Evolutionary conservation across 1,140 invertebrate species (phyloP).

Genomic region (Trichomalopsis sarcophagae): DNA sequence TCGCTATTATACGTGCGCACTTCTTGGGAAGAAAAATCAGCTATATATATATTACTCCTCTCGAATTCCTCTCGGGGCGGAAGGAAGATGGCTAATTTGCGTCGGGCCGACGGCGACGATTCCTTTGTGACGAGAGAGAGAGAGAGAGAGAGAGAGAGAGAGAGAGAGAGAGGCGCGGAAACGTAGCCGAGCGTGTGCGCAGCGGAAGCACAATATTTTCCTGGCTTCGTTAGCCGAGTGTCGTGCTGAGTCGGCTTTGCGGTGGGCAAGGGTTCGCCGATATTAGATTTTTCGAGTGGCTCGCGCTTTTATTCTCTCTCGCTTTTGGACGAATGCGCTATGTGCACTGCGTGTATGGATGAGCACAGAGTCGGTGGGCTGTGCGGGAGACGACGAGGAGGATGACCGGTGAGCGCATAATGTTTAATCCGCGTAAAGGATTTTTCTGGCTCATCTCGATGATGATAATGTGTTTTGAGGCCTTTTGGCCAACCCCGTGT

Average conservation of each 20-base stretch:
- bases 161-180: neutral
- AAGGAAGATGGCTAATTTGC: neutral
- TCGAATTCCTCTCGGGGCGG: neutral
- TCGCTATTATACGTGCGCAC: neutral
- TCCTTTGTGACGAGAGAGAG: neutral
- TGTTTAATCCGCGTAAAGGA: conserved; percentile 28
- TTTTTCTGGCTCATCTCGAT: conserved; percentile 14
- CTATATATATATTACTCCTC: neutral
- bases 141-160: neutral
- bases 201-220: conserved; percentile 47
- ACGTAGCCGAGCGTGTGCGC: neutral
- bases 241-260: conserved; percentile 38
- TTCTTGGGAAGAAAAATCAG: neutral
- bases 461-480: too few species aligned
- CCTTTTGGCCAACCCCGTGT: too few species aligned
- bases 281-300: conserved; percentile 52
- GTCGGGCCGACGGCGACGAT: neutral
- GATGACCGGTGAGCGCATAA: neutral
- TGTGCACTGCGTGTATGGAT: neutral
- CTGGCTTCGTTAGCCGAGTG: conserved; percentile 39
- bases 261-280: conserved; percentile 14
- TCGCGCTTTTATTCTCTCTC: conserved; percentile 4
- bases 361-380: neutral
- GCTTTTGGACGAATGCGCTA: neutral
- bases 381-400: neutral